phyloP scores from a whole-genome alignment of 2,113 vertebrate species.

The rabbit (Oryctolagus cuniculus) region mOryCun1.1 NC_091442.1:67890501-67891000 shows the following conservation, averaged over 20 bases:
- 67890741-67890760: neutral
- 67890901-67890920: slow-evolving; percentile 83
- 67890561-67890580: slow-evolving; percentile 70
- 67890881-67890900: slow-evolving; percentile 82
- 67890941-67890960: slow-evolving; percentile 86
- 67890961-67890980: slow-evolving; percentile 83
- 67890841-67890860: slow-evolving; percentile 82
- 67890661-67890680: slow-evolving; percentile 48
- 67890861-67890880: slow-evolving; percentile 83
- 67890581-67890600: slow-evolving; percentile 80
- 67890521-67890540: slow-evolving; percentile 55
- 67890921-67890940: slow-evolving; percentile 80
- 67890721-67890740: slow-evolving; percentile 63
- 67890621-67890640: slow-evolving; percentile 35
- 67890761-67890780: slow-evolving; percentile 43
- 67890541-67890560: slow-evolving; percentile 60
- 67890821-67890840: slow-evolving; percentile 83
- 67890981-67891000: slow-evolving; percentile 86
- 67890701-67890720: slow-evolving; percentile 78
- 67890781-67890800: slow-evolving; percentile 79
- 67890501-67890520: slow-evolving; percentile 74
- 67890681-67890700: slow-evolving; percentile 72
- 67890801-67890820: slow-evolving; percentile 83
- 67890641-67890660: neutral
- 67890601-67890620: slow-evolving; percentile 73